Evolutionary conservation across 2,113 vertebrate genomes (phyloP).

Genomic region (Albula glossodonta): DNA sequence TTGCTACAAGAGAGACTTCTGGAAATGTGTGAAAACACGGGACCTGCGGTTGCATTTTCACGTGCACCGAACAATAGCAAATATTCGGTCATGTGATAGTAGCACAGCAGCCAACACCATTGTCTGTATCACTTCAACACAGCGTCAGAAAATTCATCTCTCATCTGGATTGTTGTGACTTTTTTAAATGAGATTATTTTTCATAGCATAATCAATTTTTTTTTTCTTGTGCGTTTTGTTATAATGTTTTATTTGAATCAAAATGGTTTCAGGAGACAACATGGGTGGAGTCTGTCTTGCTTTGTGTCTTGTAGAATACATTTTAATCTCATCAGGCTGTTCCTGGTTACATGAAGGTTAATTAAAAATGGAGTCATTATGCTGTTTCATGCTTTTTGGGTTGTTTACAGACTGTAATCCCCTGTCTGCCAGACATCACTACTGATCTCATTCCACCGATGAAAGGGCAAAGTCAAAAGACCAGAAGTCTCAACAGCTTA

Average conservation of each 20-base stretch:
- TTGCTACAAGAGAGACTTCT: conserved; percentile 42
- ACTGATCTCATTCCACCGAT: not conserved
- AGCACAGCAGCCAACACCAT: not conserved
- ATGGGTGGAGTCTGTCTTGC: no score
- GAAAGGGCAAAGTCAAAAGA: no score
- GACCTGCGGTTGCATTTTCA: not conserved
- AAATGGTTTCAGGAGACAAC: no score
- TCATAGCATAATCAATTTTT: no score
- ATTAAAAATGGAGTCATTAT: not conserved
- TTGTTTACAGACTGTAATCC: no score
- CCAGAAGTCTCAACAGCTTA: no score
- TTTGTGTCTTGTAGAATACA: no score
- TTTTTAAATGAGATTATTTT: not conserved
- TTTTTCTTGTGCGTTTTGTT: no score
- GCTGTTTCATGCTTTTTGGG: conserved; percentile 24
- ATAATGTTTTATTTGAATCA: no score
- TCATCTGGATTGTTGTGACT: not conserved
- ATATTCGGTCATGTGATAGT: conserved; percentile 39
- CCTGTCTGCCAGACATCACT: conserved; percentile 24
- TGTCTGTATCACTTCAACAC: conserved; percentile 5
- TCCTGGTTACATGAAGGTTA: no score
- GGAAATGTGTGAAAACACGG: not conserved
- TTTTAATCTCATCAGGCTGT: no score
- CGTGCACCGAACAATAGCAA: conserved; percentile 40
- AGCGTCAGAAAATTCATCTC: not conserved